These are phyloP conservation scores for Andinoacara biseriatus DNA, from an alignment of 2,113 vertebrate genomes.

Conservation along the genomic window DNA sequence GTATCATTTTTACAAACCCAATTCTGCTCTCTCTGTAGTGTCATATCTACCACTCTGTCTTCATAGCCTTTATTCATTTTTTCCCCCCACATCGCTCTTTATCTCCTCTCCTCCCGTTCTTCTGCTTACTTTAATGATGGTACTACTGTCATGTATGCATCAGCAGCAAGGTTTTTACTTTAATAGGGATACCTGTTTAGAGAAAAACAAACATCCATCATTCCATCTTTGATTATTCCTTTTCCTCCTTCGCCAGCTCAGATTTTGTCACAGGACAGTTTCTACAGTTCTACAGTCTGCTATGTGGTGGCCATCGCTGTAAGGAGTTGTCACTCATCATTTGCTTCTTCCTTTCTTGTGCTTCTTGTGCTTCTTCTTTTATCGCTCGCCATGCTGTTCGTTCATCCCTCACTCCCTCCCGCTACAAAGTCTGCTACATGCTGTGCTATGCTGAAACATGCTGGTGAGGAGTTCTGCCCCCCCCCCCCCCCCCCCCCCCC, in stretches of 20 bases:
- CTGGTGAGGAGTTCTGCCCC: not conserved
- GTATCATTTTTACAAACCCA: slow-evolving; percentile 7
- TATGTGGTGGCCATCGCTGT: slow-evolving; percentile 17
- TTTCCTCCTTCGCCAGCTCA: slow-evolving; percentile 3
- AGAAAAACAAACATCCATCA: slow-evolving; percentile 10
- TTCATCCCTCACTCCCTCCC: not conserved
- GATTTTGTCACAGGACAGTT: not conserved
- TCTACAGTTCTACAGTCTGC: slow-evolving; percentile 12
- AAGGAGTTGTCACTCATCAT: slow-evolving; percentile 53
- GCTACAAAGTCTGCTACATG: slow-evolving; percentile 18
- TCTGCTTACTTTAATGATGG: slow-evolving; percentile 1
- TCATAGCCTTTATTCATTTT: not conserved
- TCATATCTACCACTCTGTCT: not conserved
- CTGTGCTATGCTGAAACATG: slow-evolving; percentile 22
- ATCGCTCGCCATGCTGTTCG: slow-evolving; percentile 9
- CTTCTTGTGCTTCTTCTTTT: not conserved
- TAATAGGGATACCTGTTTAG: not conserved
- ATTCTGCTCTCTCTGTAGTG: not conserved
- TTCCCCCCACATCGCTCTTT: not conserved
- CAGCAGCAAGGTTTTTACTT: not conserved
- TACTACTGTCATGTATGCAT: slow-evolving; percentile 1
- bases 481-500: too few relatives aligned
- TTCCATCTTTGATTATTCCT: not conserved
- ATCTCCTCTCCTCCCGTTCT: not conserved
- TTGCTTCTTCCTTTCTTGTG: slow-evolving; percentile 13